Conservation (phyloP, 1,140 invertebrate genomes). For the Bombus soroeensis region DNA sequence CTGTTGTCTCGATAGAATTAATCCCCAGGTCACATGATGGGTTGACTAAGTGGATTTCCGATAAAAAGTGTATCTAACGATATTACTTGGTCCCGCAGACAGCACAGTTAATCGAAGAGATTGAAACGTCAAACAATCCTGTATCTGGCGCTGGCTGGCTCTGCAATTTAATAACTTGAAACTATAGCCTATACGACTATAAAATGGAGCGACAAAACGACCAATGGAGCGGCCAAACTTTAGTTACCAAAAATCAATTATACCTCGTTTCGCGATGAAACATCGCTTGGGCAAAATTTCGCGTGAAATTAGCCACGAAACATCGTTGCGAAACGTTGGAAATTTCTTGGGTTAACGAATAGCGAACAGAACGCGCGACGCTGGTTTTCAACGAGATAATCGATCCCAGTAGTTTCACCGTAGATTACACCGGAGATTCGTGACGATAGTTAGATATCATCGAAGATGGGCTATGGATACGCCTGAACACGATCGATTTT, state of each 20-base stretch:
- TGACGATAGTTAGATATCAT: not conserved
- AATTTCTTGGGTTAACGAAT: not conserved
- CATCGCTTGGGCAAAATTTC: not conserved
- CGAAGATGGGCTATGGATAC: not conserved
- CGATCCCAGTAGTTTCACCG: not conserved
- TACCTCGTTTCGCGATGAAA: not conserved
- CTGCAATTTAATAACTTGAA: conserved; percentile 21
- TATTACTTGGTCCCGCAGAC: conserved; percentile 22
- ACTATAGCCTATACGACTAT: not conserved
- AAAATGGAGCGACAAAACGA: not conserved
- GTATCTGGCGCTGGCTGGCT: not conserved
- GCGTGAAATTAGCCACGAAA: not conserved
- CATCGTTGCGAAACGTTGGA: not conserved
- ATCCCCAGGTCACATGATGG: not conserved
- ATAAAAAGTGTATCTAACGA: conserved; percentile 28
- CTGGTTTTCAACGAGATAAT: not conserved
- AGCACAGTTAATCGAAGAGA: not conserved
- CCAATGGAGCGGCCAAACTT: conserved; percentile 4
- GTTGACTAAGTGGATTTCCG: conserved; percentile 44
- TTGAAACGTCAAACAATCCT: conserved; percentile 8
- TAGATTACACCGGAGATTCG: not conserved
- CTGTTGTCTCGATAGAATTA: conserved; percentile 44
- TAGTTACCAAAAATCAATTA: conserved; percentile 21
- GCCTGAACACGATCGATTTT: conserved; percentile 44
- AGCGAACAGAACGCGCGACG: not conserved